phyloP scores from a whole-genome alignment of 2,888 invertebrate genomes.

The Neuroscelio doddi region DNA sequence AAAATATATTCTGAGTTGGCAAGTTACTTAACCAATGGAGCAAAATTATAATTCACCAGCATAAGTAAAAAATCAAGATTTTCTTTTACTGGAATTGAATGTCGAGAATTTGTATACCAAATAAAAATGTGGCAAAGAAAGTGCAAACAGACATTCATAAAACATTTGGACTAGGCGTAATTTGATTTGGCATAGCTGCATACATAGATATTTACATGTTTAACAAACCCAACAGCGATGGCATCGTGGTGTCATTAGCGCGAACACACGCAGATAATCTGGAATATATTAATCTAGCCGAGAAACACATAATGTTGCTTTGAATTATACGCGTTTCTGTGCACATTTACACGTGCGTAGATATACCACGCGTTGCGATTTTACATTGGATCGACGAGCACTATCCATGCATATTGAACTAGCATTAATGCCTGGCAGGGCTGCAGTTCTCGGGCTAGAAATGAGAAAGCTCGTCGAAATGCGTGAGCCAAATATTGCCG shows the following conservation, averaged over 20 bases:
- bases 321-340: constrained; percentile 56
- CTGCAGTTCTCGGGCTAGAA: constrained; percentile 31
- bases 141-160: no score
- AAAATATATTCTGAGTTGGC: no score
- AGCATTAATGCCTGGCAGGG: constrained; percentile 42
- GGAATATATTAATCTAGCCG: constrained; percentile 61
- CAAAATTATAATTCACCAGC: no score
- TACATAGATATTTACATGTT: constrained; percentile 63
- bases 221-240: constrained; percentile 59
- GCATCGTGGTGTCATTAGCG: constrained; percentile 56
- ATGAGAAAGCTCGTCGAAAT: constrained; percentile 26
- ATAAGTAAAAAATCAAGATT: no score
- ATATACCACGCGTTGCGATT: constrained; percentile 32
- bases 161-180: constrained; percentile 13
- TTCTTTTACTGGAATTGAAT: no score
- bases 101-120: no score
- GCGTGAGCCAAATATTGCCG: constrained; percentile 28
- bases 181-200: constrained; percentile 21
- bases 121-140: no score
- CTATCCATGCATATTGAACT: constrained; percentile 46
- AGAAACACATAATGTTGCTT: constrained; percentile 54
- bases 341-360: constrained; percentile 42
- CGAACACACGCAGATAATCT: constrained; percentile 60
- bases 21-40: no score
- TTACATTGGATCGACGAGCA: constrained; percentile 48